A percentile compares a stretch with the other conserved stretches of the same genome.
phyloP scores from a whole-genome alignment of 2,113 vertebrate genomes.

The Caranx ignobilis region DNA sequence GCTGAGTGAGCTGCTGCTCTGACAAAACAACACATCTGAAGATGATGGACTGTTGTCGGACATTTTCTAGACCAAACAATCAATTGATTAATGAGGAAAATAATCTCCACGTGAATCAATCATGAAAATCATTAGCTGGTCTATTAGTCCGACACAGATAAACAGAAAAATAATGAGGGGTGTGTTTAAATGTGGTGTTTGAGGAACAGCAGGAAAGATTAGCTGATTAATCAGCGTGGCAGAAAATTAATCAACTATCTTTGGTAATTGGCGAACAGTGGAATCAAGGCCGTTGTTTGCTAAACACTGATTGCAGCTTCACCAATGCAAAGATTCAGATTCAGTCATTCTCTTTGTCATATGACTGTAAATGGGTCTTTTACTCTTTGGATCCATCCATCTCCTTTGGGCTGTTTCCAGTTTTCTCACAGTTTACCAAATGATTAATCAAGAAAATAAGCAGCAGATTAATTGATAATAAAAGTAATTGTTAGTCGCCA shows the following conservation, averaged over 20 bases:
- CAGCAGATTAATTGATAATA: too few species aligned
- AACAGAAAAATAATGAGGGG: background rate
- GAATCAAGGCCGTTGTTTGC: too few species aligned
- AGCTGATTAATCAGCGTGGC: background rate
- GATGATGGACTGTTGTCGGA: background rate
- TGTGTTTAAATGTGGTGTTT: background rate
- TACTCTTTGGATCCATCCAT: background rate
- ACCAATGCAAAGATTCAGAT: background rate
- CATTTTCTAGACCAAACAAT: background rate
- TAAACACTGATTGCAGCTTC: background rate
- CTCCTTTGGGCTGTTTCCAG: too few species aligned
- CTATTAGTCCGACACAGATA: background rate
- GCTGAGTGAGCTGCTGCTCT: too few species aligned
- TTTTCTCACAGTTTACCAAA: too few species aligned
- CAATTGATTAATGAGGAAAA: background rate
- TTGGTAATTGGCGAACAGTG: background rate
- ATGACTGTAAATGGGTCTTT: background rate
- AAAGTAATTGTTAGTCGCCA: too few species aligned
- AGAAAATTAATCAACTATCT: background rate
- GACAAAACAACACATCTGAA: too few species aligned
- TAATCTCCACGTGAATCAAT: background rate
- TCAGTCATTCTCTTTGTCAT: background rate
- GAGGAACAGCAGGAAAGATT: background rate
- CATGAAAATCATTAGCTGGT: background rate
- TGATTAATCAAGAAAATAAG: too few species aligned